These are phyloP conservation scores for Conops quadrifasciatus DNA, from an alignment of 2,888 invertebrate genomes.

Conservation along the genomic window DNA sequence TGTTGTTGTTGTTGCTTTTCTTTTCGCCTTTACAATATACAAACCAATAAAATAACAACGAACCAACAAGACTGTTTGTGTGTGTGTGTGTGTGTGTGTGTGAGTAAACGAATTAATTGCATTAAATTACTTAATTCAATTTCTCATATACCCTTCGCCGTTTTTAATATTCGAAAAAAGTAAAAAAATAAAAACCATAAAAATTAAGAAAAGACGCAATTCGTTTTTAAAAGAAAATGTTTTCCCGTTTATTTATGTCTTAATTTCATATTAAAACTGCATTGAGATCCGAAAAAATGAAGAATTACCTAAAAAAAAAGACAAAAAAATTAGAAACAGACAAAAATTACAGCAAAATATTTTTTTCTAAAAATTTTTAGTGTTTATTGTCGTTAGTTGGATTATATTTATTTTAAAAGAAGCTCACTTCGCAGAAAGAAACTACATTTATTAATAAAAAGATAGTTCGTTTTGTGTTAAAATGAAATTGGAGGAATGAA, in stretches of 20 bases:
- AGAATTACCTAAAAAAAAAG: too few relatives aligned
- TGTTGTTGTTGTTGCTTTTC: neutral
- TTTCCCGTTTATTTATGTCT: neutral
- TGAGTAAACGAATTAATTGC: neutral
- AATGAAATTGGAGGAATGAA: too few relatives aligned
- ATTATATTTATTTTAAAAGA: too few relatives aligned
- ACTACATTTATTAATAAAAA: too few relatives aligned
- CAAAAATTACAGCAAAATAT: too few relatives aligned
- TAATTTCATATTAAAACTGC: neutral
- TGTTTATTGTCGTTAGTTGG: too few relatives aligned
- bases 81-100: neutral
- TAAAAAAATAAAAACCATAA: neutral
- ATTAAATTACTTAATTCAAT: neutral
- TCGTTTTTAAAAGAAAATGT: neutral
- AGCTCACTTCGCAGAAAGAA: too few relatives aligned
- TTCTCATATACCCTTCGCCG: neutral
- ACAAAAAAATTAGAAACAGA: too few relatives aligned
- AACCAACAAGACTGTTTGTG: neutral
- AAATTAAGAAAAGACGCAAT: neutral
- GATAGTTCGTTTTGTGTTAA: too few relatives aligned
- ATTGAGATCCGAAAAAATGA: too few relatives aligned
- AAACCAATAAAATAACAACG: neutral
- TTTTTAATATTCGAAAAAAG: neutral
- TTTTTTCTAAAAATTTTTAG: too few relatives aligned
- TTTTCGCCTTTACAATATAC: neutral